These are phyloP conservation scores for Gallinago nigripennis DNA, from an alignment of 2,797 vertebrate species.

Conservation along the genomic window DNA sequence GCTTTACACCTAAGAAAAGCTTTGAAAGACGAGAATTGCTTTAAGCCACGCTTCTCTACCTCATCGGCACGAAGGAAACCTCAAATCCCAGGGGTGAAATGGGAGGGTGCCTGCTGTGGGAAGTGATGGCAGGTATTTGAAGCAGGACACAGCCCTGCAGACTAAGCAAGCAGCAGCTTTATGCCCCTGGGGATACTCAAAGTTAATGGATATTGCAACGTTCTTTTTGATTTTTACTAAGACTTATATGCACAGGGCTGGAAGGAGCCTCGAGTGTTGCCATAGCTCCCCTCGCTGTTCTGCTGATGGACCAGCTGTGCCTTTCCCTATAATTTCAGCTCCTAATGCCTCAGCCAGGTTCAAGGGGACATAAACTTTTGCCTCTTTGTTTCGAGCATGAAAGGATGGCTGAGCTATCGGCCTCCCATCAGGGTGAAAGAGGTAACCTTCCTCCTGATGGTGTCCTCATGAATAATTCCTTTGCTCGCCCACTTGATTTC, in stretches of 20 bases:
- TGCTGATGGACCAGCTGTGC: neutral
- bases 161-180: neutral
- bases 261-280: neutral
- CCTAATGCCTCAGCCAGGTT: neutral
- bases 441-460: slow-evolving; percentile 10
- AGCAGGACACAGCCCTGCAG: neutral
- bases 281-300: neutral
- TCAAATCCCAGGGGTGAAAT: neutral
- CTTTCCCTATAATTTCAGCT: slow-evolving; percentile 3
- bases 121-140: neutral
- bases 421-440: neutral
- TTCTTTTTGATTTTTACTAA: neutral
- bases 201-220: accelerated
- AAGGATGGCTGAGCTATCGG: neutral
- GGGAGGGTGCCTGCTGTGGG: neutral
- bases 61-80: neutral
- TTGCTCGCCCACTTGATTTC: neutral
- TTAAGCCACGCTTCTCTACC: neutral
- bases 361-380: slow-evolving; percentile 21
- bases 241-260: neutral
- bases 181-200: neutral
- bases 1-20: neutral
- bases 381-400: neutral
- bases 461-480: slow-evolving; percentile 48
- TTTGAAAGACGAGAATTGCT: neutral